phyloP scores from a whole-genome alignment of 2,113 vertebrate genomes.

The Pygoscelis adeliae region DNA sequence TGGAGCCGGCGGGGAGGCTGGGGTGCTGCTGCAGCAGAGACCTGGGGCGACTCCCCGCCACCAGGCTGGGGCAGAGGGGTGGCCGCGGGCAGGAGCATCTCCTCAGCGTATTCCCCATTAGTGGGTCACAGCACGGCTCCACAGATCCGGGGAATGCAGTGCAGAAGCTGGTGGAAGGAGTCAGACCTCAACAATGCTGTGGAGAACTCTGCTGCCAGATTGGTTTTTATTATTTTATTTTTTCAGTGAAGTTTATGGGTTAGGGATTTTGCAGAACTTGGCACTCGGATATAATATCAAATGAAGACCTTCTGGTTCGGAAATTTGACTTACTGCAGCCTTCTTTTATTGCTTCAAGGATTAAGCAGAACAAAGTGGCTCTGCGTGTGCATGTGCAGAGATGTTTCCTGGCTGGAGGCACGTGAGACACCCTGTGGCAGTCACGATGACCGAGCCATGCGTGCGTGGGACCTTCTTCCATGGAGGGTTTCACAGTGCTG shows the following conservation, averaged over 20 bases:
- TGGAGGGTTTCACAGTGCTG: accelerated
- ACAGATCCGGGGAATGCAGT: neutral
- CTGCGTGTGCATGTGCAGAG: neutral
- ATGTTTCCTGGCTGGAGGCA: neutral
- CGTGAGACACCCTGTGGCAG: constrained; percentile 31
- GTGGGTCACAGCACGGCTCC: neutral
- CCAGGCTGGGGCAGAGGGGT: neutral
- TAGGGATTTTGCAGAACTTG: constrained; percentile 62
- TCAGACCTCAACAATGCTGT: constrained; percentile 48
- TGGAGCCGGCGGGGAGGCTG: neutral
- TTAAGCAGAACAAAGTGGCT: constrained; percentile 52
- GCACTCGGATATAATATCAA: constrained; percentile 24
- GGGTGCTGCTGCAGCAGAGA: neutral
- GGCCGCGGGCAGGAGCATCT: neutral
- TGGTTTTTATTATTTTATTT: constrained; percentile 26
- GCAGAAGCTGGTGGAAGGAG: constrained; percentile 32
- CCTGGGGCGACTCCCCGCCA: accelerated
- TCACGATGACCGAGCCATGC: accelerated
- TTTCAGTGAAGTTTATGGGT: constrained; percentile 27
- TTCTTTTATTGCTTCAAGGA: constrained; percentile 53
- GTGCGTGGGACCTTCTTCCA: neutral
- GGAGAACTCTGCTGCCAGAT: constrained; percentile 37
- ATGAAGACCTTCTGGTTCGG: constrained; percentile 66
- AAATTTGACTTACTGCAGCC: constrained; percentile 52
- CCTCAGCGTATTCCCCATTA: accelerated